Base-by-base conservation (phyloP, 2,888 invertebrate species). In the Leucozona laternaria region DNA sequence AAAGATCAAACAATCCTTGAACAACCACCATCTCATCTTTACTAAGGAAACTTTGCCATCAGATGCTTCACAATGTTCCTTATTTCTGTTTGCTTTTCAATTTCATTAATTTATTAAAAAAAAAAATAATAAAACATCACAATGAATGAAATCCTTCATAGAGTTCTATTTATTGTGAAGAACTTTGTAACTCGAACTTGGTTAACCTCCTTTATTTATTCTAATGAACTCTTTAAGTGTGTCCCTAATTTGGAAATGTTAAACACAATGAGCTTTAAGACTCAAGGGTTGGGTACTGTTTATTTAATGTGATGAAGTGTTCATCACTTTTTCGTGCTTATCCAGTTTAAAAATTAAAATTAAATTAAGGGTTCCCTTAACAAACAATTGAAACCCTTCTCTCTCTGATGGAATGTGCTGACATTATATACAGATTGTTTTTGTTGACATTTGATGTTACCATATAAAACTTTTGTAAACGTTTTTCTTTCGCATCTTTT, bases 271-370 rank as follows among this genome's bases (percentile, higher is more conserved):
- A 10, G n/a, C 31, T 31, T 28, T 55, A n/a, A 55, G n/a, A 10
- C 17, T 55, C 50, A 55, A 31, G 31, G 55, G 55, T 28, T 55
- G 31, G 28, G 17, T 28, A 31, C 55, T 31, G 55, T 55, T 55
- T 55, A 55, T 55, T 28, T 55, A n/a, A n/a, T 55, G 55, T 28
- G 55, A 55, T 55, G 28, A 55, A 55, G 31, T 55, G 55, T 28
- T 55, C n/a, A 55, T 55, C 31, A 55, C 28, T 28, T 31, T 11
- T 10, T n/a, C 55, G 28, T n/a, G 28, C n/a, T 55, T n/a, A 55
- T 28, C 31, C 55, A 31, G 28, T 10, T 55, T 10, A 28, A 28
- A 55, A 55, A 55, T 50, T 50, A 31, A 55, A 55, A 55, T 28
- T 31, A 55, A 55, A 55, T 55, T 55, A n/a, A 55, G 55, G 55